Evolutionary conservation across 2,888 invertebrate species (phyloP), one percentile per base, ranked within the genome.

Genomic region (Liopterus haemorrhoidalis): DNA sequence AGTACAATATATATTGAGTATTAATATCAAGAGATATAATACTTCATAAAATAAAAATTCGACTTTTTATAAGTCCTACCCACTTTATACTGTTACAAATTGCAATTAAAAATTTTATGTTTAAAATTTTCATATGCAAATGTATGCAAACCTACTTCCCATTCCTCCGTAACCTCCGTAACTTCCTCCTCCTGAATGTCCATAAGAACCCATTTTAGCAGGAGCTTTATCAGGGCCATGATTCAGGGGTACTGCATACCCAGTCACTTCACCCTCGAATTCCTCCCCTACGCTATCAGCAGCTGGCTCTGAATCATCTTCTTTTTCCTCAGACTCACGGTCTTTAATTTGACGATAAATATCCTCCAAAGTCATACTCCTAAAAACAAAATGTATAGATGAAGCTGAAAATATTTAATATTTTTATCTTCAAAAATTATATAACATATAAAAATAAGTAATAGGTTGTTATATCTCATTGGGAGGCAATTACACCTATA

Each of bases 281-380:
- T 79, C 78, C 48, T 79, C 70, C 24, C 67, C 58, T 2, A 59
- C 56, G 5, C 57, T 58, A n/a, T 62, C 62, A 28, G 62, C 73
- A 11, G 66, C 62, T 1, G 64, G 64, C 14, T 66, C 59, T 15
- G 53, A 56, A n/a, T 62, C 64, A n/a, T 63, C 60, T 51, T 47
- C 50, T 37, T 47, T 48, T 5, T 53, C 55, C 39, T 58, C 62
- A 9, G 57, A 52, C 54, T 39, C 52, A 52, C 0, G 61, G 59
- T 56, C 44, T n/a, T 57, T 48, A 12, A 52, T 52, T 6, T 59
- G 58, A 5, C 75, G 73, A 61, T 82, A 79, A 21, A 84, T 73
- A 51, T 83, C 82, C 52, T 84, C 82, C 11, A 84, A 62, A 1
- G 82, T 80, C 9, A 84, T 76, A 18, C 82, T 79, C 58, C 85